These are phyloP conservation scores for Anas bernieri DNA, from an alignment of 2,797 vertebrate genomes.

Conservation along the genomic window DNA sequence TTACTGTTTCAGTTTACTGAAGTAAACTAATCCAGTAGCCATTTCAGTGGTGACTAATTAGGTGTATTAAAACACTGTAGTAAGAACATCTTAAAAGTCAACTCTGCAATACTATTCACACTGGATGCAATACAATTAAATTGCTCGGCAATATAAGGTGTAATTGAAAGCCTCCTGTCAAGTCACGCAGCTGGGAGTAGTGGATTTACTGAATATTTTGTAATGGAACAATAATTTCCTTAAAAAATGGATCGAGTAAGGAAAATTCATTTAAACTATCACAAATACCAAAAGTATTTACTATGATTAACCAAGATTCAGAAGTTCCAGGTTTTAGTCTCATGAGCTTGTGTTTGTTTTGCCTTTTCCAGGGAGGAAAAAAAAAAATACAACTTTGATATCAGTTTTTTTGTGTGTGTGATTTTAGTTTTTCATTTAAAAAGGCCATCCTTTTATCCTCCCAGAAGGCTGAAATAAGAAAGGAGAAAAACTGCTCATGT, in stretches of 20 bases:
- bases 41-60: background rate
- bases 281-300: background rate
- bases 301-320: background rate
- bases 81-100: background rate
- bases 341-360: background rate
- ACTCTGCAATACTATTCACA: background rate
- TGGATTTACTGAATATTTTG: background rate
- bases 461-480: background rate
- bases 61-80: background rate
- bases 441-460: background rate
- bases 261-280: background rate
- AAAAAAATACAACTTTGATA: background rate
- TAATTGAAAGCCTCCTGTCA: background rate
- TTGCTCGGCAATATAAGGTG: background rate
- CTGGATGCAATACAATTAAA: background rate
- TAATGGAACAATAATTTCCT: too few relatives aligned
- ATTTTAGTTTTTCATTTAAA: too few relatives aligned
- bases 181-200: background rate
- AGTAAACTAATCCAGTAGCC: background rate
- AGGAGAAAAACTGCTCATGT: background rate
- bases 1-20: background rate
- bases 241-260: background rate
- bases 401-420: background rate
- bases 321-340: background rate
- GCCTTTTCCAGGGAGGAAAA: accelerated